Evolutionary conservation across 1,140 invertebrate species (phyloP), one percentile per base, ranked within the genome.

Genomic region (Pogonomyrmex barbatus): DNA sequence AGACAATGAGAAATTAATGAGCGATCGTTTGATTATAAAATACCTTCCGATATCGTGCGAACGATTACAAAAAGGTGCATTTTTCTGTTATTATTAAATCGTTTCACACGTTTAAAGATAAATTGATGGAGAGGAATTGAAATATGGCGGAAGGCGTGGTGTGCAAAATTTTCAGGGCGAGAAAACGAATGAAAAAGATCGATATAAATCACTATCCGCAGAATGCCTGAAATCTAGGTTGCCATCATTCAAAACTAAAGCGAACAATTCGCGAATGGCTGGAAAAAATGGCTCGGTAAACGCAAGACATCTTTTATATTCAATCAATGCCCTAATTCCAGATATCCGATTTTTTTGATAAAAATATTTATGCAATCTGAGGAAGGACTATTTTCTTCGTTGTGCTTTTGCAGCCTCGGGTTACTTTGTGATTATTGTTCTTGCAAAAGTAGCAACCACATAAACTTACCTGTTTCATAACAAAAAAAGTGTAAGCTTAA

Each of bases 1-100:
- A 39, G n/a, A 58, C 54, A 39, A 56, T 39, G 73, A 58, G 30
- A 78, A 63, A 63, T 63, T 78, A 78, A 78, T 62, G 10, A 5
- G 24, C 42, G 14, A 45, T 30, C 1, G 6, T 63, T 63, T 36
- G 17, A 65, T 36, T 17, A 36, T 39, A 39, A 63, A 78, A 45
- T 70, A 63, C 30, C 10, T 10, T 30, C 24, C 36, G 30, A 73
- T 73, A 73, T 12, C 24, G 24, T 24, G 0, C 24, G 24, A 24
- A 24, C 24, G 0, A 58, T 4, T 10, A 42, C n/a, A 42, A 50
- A 65, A 65, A 65, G 2, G 2, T 2, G 2, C 47, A 63, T 36
- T 0, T n/a, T 77, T 77, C 63, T 14, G 8, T 42, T 24, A 63
- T 63, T 47, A 47, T 77, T 33, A 62, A 77, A 77, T 77, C 42